Conservation (phyloP, 2,113 vertebrate species). For the Blennius ocellaris region DNA sequence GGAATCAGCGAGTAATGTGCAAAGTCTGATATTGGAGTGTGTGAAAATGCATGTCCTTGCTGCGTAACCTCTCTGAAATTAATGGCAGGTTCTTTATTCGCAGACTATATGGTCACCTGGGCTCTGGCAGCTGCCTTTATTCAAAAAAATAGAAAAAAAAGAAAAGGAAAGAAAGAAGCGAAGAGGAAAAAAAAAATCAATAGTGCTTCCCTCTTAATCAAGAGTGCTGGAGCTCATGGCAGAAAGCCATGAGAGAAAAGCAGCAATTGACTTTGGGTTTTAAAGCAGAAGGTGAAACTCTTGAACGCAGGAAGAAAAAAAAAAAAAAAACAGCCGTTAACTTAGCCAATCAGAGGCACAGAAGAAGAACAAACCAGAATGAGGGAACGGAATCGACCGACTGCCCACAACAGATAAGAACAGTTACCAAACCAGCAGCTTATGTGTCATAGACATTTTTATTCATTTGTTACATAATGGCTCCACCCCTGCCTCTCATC, state of each 20-base stretch:
- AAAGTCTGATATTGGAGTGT: constrained; percentile 8
- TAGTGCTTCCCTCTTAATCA: constrained; percentile 70
- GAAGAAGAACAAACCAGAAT: constrained; percentile 1
- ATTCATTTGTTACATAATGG: constrained; percentile 60
- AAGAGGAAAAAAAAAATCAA: constrained; percentile 63
- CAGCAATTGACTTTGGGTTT: constrained; percentile 61
- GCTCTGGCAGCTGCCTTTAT: constrained; percentile 17
- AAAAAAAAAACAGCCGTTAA: constrained; percentile 13
- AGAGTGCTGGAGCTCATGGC: constrained; percentile 69
- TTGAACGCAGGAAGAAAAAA: constrained; percentile 7
- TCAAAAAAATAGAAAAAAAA: not conserved
- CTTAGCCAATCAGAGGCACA: constrained; percentile 3
- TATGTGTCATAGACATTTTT: constrained; percentile 43
- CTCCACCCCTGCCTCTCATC: constrained; percentile 41
- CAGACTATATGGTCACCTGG: constrained; percentile 48
- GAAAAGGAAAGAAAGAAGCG: too few relatives aligned
- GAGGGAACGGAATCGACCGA: constrained; percentile 6
- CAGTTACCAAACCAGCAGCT: constrained; percentile 37
- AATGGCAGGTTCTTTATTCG: constrained; percentile 20
- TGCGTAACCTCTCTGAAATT: constrained; percentile 34
- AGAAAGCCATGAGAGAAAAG: constrained; percentile 55
- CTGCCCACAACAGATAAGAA: constrained; percentile 29
- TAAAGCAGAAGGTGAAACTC: constrained; percentile 49
- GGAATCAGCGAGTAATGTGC: too few relatives aligned
- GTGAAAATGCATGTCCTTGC: constrained; percentile 40